Percentiles rank a stretch among this genome's conserved stretches.
Evolutionary conservation across 1,140 invertebrate species (phyloP).

Genomic region (Hyles vespertilio): DNA sequence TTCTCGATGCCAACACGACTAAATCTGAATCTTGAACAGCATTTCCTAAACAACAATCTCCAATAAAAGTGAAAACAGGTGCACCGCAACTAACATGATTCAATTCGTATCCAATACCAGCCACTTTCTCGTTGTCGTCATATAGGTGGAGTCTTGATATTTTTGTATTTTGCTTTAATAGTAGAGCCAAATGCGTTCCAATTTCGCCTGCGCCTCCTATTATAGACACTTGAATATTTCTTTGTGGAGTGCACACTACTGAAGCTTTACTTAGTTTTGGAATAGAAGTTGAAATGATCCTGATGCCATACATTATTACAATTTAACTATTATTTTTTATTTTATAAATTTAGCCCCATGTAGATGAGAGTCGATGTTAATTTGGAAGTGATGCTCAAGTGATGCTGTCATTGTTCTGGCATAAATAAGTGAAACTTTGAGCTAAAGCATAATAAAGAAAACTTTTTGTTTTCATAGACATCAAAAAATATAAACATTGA

Average conservation of each 20-base stretch:
- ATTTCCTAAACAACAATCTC: conserved; percentile 21
- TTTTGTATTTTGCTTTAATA: conserved; percentile 39
- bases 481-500: no score
- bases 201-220: conserved; percentile 40
- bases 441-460: no score
- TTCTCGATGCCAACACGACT: conserved; percentile 37
- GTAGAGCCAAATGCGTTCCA: conserved; percentile 38
- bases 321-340: no score
- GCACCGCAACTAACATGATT: conserved; percentile 33
- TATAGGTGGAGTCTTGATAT: conserved; percentile 36
- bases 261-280: background rate
- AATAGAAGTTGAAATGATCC: background rate
- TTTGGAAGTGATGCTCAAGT: no score
- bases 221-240: conserved; percentile 40
- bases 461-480: no score
- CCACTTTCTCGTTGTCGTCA: conserved; percentile 36
- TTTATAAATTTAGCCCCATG: no score
- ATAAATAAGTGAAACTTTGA: no score
- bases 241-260: conserved; percentile 7
- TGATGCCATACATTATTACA: background rate
- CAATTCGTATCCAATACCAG: conserved; percentile 32
- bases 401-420: no score
- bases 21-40: conserved; percentile 35
- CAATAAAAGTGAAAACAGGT: conserved; percentile 20
- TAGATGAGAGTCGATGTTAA: no score